Evolutionary conservation across 2,888 invertebrate genomes (phyloP).

Genomic region (Cephus spinipes): DNA sequence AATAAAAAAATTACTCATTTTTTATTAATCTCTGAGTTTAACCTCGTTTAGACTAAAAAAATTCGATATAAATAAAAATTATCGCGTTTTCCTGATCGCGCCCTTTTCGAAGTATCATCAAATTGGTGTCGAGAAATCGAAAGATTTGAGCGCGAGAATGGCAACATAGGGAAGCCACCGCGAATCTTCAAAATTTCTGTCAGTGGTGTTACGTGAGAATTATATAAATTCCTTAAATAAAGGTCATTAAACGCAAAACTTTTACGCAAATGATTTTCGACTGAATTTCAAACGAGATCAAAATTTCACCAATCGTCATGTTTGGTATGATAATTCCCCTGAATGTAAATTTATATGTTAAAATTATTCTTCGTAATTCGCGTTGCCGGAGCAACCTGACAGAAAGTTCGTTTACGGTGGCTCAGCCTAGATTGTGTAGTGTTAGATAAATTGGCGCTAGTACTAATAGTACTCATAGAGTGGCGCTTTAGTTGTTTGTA

Average conservation of each 20-base stretch:
- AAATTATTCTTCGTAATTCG: neutral
- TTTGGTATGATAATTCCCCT: neutral
- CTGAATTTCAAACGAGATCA: neutral
- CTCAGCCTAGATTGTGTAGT: slow-evolving; percentile 55
- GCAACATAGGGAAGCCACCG: slow-evolving; percentile 52
- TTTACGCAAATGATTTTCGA: neutral
- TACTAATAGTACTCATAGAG: slow-evolving; percentile 49
- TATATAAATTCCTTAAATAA: neutral
- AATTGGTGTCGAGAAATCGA: slow-evolving; percentile 35
- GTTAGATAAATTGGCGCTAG: slow-evolving; percentile 54
- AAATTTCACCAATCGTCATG: neutral
- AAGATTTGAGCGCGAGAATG: slow-evolving; percentile 59
- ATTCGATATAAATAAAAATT: neutral
- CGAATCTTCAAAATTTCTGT: slow-evolving; percentile 10
- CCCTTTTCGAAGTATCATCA: slow-evolving; percentile 14
- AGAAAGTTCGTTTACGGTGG: slow-evolving; percentile 38
- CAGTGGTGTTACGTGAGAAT: neutral
- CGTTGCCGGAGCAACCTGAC: slow-evolving; percentile 20
- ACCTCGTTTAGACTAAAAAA: neutral
- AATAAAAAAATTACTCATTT: neutral
- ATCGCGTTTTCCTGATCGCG: neutral
- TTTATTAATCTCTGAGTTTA: neutral
- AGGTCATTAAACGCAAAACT: neutral
- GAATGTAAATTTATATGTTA: neutral
- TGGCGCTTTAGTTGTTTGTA: slow-evolving; percentile 65